phyloP scores from a whole-genome alignment of 2,113 vertebrate genomes.

The Nycticryphes semicollaris region DNA sequence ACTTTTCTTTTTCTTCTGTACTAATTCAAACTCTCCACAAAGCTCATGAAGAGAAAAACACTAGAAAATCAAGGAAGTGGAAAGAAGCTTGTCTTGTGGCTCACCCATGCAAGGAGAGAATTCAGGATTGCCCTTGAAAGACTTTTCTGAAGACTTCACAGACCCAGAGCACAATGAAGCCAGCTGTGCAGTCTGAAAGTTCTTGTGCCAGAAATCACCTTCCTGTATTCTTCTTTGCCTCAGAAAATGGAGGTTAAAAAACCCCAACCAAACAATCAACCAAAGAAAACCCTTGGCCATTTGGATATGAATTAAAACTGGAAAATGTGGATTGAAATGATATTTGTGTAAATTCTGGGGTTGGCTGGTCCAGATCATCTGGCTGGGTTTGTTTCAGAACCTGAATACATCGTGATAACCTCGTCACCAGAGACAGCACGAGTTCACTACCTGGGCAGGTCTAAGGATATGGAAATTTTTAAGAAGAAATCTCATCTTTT shows the following conservation, averaged over 20 bases:
- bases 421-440: fast-evolving
- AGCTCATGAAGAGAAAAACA: neutral
- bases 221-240: neutral
- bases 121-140: neutral
- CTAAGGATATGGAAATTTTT: fast-evolving
- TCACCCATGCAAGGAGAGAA: neutral
- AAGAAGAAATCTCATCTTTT: neutral
- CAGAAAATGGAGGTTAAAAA: neutral
- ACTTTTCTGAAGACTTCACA: neutral
- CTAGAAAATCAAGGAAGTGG: neutral
- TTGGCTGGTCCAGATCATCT: neutral
- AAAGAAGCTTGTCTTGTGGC: neutral
- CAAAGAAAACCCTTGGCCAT: neutral
- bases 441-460: fast-evolving
- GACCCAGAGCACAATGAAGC: neutral
- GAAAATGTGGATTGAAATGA: neutral
- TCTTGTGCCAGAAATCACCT: neutral
- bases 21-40: neutral
- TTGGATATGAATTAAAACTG: neutral
- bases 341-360: neutral
- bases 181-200: neutral
- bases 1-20: neutral
- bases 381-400: neutral
- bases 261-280: fast-evolving
- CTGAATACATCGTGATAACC: fast-evolving